A percentile compares a stretch with the other conserved stretches of the same genome.
These are phyloP conservation scores for Alosa alosa DNA, from an alignment of 2,113 vertebrate species.

Conservation along the genomic window DNA sequence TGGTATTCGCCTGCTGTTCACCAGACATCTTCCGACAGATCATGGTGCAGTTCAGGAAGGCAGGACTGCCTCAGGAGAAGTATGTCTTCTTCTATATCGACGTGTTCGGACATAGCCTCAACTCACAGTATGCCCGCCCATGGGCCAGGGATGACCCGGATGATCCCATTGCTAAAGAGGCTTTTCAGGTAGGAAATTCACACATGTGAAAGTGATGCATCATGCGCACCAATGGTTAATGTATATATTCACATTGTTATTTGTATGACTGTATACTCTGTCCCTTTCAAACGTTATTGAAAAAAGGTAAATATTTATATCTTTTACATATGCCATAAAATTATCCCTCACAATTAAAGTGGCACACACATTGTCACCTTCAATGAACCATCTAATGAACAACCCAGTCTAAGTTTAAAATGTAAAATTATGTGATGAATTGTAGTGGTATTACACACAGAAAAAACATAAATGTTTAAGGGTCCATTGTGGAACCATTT, in stretches of 20 bases:
- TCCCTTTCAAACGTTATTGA: neutral
- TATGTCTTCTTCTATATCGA: slow-evolving; percentile 92
- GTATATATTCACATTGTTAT: neutral
- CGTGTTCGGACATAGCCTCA: slow-evolving; percentile 80
- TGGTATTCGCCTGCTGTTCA: slow-evolving; percentile 86
- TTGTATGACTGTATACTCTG: neutral
- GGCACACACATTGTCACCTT: no score
- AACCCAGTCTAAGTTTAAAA: no score
- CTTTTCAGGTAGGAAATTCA: slow-evolving; percentile 77
- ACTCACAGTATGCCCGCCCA: slow-evolving; percentile 62
- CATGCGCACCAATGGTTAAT: neutral
- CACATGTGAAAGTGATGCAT: neutral
- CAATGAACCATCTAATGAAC: no score
- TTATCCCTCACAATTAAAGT: neutral
- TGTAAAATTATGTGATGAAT: no score
- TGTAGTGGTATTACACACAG: neutral
- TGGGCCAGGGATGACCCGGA: slow-evolving; percentile 79
- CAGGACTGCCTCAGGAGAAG: slow-evolving; percentile 75
- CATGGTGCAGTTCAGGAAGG: slow-evolving; percentile 77
- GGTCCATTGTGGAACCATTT: neutral
- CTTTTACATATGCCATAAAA: neutral
- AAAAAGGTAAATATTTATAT: neutral
- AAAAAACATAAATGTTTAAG: no score
- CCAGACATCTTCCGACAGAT: slow-evolving; percentile 80
- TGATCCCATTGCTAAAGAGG: slow-evolving; percentile 72